Evolutionary conservation across 2,888 invertebrate genomes (phyloP), one percentile per base, ranked within the genome.

Genomic region (Idaea aversata): DNA sequence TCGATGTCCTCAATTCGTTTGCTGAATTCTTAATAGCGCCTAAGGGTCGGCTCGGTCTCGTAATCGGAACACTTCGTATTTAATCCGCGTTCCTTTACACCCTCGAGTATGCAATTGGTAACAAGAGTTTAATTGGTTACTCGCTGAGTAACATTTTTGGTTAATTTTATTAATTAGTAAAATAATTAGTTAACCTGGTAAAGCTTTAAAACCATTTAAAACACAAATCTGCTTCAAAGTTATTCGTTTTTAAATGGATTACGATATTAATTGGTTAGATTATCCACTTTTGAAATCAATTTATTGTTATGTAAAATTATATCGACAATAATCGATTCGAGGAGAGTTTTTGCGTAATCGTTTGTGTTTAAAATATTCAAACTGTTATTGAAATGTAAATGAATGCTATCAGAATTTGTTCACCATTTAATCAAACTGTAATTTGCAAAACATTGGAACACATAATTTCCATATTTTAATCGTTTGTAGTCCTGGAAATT

Each of bases 1-100:
- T 87, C 90, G 86, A 88, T 90, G 91, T 91, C 88, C 89, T 85
- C 87, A 85, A 88, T 91, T 88, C 91, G 91, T 88, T 88, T 81
- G 83, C 83, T 87, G 92, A 92, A 92, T 92, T 82, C 90, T 81
- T 90, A 91, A 91, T 88, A 83, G 83, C 81, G 85, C 82, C 83
- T 79, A 77, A 81, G 87, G 87, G 86, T 81, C 84, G 85, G 77
- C 78, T 79, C 75, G 77, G 79, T 78, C 80, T 80, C 81, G 84
- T 86, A 87, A 87, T 86, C 85, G 82, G 77, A 79, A 79, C 86
- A 84, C 84, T 88, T 86, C 82, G 85, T 85, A 88, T 90, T 90
- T 90, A 90, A 90, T 88, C 84, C 88, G 80, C 85, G 85, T 89
- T 74, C 79, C 72, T 71, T 76, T 75, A 74, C 75, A 73, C 74